These are phyloP conservation scores for Machimus rusticus DNA, from an alignment of 2,888 invertebrate genomes.

Conservation along the genomic window DNA sequence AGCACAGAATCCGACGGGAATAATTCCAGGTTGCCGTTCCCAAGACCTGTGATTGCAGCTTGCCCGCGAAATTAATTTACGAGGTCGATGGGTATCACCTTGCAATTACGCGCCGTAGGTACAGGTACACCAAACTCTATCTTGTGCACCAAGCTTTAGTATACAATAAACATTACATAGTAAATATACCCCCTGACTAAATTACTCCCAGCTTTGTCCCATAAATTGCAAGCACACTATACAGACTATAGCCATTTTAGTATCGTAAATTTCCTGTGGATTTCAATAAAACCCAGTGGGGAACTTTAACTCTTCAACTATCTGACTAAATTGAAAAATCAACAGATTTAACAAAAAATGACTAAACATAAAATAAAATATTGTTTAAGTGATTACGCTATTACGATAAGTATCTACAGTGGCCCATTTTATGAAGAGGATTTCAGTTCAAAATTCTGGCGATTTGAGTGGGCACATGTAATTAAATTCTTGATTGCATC, in stretches of 20 bases:
- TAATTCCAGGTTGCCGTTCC: not conserved
- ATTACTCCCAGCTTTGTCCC: not conserved
- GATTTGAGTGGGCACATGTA: not conserved
- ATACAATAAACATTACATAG: not conserved
- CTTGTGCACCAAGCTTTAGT: not conserved
- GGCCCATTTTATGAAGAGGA: not conserved
- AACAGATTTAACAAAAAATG: not conserved
- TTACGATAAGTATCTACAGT: not conserved
- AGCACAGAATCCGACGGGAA: not conserved
- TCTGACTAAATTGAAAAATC: not conserved
- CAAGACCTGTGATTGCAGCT: not conserved
- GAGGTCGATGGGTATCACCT: not conserved
- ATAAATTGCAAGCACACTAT: not conserved
- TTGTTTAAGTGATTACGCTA: not conserved
- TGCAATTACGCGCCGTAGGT: not conserved
- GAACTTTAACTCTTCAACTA: not conserved
- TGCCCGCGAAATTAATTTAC: not conserved
- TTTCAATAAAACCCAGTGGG: not conserved
- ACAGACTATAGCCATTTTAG: not conserved
- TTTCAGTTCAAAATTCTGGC: not conserved
- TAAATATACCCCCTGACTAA: not conserved
- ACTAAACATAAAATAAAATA: not conserved
- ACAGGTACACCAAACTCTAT: not conserved
- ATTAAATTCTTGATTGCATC: not conserved
- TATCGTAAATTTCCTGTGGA: not conserved